These are phyloP conservation scores for Vanacampus margaritifer DNA, from an alignment of 2,113 vertebrate genomes.

Conservation along the genomic window DNA sequence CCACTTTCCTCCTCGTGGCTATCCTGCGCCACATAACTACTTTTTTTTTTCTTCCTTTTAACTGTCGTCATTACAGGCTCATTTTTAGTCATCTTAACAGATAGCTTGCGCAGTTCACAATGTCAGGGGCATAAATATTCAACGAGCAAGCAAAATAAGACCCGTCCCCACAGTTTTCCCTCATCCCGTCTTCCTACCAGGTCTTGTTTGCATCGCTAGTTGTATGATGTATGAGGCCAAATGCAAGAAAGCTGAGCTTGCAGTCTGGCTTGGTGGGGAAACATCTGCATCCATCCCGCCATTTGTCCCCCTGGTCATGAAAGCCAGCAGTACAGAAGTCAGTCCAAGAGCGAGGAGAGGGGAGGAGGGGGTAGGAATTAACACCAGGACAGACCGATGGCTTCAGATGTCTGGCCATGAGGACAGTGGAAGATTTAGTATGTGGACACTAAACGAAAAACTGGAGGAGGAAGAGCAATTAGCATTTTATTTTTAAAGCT, in stretches of 20 bases:
- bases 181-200: background rate
- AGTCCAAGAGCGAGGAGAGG: constrained; percentile 37
- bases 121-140: constrained; percentile 54
- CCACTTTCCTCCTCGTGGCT: constrained; percentile 59
- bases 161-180: background rate
- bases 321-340: constrained; percentile 27
- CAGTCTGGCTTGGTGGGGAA: constrained; percentile 40
- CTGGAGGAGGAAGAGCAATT: constrained; percentile 17
- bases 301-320: constrained; percentile 42
- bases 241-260: constrained; percentile 20
- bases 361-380: constrained; percentile 14
- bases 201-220: background rate
- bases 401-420: constrained; percentile 47
- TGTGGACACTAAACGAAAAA: constrained; percentile 17
- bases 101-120: constrained; percentile 55
- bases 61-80: constrained; percentile 46
- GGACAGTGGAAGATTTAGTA: constrained; percentile 25
- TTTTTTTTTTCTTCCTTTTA: constrained; percentile 34
- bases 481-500: constrained; percentile 8
- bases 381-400: constrained; percentile 33
- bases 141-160: constrained; percentile 19
- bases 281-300: constrained; percentile 39
- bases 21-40: constrained; percentile 46
- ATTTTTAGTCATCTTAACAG: constrained; percentile 54
- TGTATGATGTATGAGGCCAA: constrained; percentile 11